Conservation (phyloP, 37 sponge, comb jelly and placozoan species). For the Oopsacas minuta region DNA sequence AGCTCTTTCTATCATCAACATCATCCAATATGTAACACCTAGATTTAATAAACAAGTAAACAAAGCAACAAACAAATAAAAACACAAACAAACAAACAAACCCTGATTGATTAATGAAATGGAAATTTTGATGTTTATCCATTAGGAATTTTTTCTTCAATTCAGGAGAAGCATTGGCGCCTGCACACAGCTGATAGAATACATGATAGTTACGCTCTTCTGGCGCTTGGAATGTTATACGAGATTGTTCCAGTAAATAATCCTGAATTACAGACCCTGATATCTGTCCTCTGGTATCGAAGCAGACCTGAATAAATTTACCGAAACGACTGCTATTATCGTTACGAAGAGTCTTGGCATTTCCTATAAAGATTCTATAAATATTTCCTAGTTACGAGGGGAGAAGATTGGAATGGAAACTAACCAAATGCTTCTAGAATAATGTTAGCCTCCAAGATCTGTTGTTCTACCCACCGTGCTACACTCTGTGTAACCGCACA, state of each 20-base stretch:
- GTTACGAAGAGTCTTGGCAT: constrained; percentile 84
- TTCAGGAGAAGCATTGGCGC: constrained; percentile 43
- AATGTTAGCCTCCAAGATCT: constrained; percentile 86
- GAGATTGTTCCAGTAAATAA: constrained; percentile 78
- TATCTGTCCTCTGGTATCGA: constrained; percentile 68
- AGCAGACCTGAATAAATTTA: constrained; percentile 92
- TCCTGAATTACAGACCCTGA: constrained; percentile 86
- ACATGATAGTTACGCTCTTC: constrained; percentile 86
- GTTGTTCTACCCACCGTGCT: constrained; percentile 77
- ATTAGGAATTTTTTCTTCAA: constrained; percentile 39
- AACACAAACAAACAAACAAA: too few species aligned
- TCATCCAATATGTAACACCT: constrained; percentile 68
- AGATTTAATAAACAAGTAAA: too few species aligned
- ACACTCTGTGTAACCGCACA: constrained; percentile 73
- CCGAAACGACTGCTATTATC: constrained; percentile 93
- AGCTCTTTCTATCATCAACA: constrained; percentile 56
- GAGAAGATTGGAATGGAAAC: not conserved
- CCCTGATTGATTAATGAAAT: constrained; percentile 80
- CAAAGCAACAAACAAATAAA: not conserved
- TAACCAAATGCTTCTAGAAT: constrained; percentile 86
- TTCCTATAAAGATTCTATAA: constrained; percentile 32
- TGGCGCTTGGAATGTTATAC: constrained; percentile 62
- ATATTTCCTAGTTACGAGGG: not conserved
- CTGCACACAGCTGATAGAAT: constrained; percentile 83
- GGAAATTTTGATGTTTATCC: constrained; percentile 49